Percentiles rank a stretch among this genome's conserved stretches.
Conservation (phyloP, 2,113 vertebrate genomes). For the Actenoides lindsayi region DNA sequence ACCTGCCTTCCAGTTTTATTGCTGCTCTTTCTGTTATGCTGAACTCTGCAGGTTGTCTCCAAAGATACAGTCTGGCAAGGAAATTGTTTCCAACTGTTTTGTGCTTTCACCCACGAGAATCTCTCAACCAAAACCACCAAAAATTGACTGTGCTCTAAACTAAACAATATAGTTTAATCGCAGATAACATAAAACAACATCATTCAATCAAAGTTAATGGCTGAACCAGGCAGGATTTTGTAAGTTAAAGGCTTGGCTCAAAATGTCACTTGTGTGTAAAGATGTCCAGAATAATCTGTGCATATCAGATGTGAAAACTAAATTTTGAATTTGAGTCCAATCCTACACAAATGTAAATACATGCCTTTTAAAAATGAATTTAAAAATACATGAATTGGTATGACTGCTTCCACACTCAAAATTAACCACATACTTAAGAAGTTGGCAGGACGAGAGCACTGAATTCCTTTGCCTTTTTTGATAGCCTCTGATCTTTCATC, state of each 20-base stretch:
- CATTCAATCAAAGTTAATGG: not conserved
- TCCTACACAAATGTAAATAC: not conserved
- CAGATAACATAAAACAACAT: not conserved
- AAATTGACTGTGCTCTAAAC: not conserved
- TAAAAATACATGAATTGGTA: not conserved
- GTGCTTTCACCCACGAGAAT: not conserved
- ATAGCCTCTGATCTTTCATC: not conserved
- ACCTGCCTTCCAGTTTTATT: not conserved
- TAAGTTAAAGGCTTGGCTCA: not conserved
- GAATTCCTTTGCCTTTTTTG: not conserved
- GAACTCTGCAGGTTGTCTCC: conserved; percentile 6
- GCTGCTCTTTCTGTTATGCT: not conserved
- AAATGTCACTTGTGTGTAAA: not conserved
- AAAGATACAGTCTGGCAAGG: conserved; percentile 23
- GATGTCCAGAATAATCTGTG: not conserved
- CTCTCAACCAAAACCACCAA: not conserved
- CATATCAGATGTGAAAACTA: not conserved
- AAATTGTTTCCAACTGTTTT: conserved; percentile 40
- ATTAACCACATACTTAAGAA: not conserved
- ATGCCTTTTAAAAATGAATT: not conserved
- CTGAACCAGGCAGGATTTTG: not conserved
- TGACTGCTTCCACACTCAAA: not conserved
- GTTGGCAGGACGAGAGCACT: not conserved
- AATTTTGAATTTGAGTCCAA: not conserved
- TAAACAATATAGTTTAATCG: not conserved